Evolutionary conservation across 2,113 vertebrate genomes (phyloP).

Genomic region (Columbina picui): DNA sequence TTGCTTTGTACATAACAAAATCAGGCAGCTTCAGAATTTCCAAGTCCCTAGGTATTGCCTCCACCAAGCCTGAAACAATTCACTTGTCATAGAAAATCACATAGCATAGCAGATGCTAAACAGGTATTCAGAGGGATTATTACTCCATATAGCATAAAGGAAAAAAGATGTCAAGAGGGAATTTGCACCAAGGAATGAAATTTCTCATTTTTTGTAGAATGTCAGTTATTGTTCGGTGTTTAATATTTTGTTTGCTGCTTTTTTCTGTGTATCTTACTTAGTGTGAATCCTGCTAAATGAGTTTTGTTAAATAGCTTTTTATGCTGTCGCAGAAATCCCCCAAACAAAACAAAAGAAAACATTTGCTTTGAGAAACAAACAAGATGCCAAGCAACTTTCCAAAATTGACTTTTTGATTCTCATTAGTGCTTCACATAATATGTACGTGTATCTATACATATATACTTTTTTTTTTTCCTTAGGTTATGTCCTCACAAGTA

Average conservation of each 20-base stretch:
- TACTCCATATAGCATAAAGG: background rate
- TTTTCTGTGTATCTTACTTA: background rate
- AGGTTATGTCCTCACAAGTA: background rate
- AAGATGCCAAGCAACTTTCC: background rate
- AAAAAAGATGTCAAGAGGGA: background rate
- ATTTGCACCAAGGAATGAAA: background rate
- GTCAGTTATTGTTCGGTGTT: background rate
- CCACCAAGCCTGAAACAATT: background rate
- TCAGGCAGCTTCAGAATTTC: background rate
- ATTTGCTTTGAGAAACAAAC: background rate
- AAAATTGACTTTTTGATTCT: background rate
- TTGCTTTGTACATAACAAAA: background rate
- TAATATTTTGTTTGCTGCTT: background rate
- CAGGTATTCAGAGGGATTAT: background rate
- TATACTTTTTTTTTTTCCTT: background rate
- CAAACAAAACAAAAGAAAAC: background rate
- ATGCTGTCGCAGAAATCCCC: background rate
- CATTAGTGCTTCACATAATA: background rate
- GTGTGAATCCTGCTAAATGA: background rate
- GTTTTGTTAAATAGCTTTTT: background rate
- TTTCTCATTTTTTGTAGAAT: background rate
- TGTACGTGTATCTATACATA: accelerated
- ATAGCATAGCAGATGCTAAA: background rate
- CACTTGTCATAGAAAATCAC: constrained; percentile 6
- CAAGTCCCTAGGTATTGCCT: background rate